Percentiles rank a stretch among this genome's conserved stretches.
Conservation (phyloP, 2,888 invertebrate species). For the Leptogaster cylindrica region DNA sequence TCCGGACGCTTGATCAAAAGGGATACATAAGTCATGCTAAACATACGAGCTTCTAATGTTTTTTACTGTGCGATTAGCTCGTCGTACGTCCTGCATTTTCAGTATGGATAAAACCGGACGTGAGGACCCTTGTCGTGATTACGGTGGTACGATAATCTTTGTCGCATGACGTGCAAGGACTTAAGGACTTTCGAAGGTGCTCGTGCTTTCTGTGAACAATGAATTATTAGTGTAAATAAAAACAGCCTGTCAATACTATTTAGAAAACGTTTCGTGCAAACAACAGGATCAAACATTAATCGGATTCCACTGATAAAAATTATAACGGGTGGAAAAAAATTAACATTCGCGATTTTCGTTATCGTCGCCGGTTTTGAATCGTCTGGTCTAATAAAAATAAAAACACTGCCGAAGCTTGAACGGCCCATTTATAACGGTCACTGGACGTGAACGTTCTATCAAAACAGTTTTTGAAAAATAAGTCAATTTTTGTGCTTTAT, state of each 20-base stretch:
- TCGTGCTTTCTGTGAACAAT: not conserved
- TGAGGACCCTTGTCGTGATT: constrained; percentile 4
- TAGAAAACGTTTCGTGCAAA: not conserved
- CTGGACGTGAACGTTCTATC: too few species aligned
- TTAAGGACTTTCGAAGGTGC: not conserved
- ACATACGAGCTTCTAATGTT: constrained; percentile 4
- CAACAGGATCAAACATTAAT: too few species aligned
- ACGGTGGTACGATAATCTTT: constrained; percentile 18
- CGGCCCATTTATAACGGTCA: too few species aligned
- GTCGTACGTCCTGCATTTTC: constrained; percentile 49
- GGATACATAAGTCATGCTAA: constrained; percentile 14
- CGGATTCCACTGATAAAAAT: too few species aligned
- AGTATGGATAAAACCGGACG: constrained; percentile 48
- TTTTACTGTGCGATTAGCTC: constrained; percentile 46
- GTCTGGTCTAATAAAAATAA: too few species aligned
- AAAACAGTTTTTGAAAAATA: too few species aligned
- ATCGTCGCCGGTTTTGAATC: too few species aligned
- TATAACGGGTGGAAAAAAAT: too few species aligned
- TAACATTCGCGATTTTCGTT: too few species aligned
- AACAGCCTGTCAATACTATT: not conserved
- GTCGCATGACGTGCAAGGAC: constrained; percentile 10
- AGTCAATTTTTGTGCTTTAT: too few species aligned
- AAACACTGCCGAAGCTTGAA: too few species aligned
- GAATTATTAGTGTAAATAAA: constrained; percentile 30
- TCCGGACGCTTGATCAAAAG: too few species aligned